phyloP scores from a whole-genome alignment of 2,888 invertebrate genomes.

The Mystacides longicornis region DNA sequence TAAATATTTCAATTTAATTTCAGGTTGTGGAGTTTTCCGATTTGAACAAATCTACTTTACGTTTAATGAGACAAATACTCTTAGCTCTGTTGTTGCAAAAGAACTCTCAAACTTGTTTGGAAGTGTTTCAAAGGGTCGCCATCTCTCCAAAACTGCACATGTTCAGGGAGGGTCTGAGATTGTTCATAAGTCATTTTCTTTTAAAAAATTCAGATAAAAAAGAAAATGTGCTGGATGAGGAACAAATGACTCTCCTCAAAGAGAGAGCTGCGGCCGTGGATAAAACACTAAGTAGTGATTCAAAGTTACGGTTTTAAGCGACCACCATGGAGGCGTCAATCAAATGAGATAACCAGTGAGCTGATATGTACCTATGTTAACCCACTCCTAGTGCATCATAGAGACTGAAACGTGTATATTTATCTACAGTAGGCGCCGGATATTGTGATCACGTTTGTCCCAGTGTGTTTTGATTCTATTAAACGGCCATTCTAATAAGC shows the following conservation, averaged over 20 bases:
- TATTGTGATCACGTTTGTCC: too few relatives aligned
- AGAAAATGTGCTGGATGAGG: conserved; percentile 33
- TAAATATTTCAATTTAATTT: conserved; percentile 48
- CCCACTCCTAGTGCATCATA: too few relatives aligned
- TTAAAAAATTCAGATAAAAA: conserved; percentile 47
- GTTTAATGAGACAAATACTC: conserved; percentile 71
- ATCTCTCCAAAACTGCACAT: conserved; percentile 66
- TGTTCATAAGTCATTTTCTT: conserved; percentile 85
- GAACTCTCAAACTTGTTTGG: conserved; percentile 50
- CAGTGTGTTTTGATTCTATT: too few relatives aligned
- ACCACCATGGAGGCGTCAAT: too few relatives aligned
- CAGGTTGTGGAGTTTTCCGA: conserved; percentile 85
- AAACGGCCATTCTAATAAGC: too few relatives aligned
- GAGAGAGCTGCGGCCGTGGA: conserved; percentile 58
- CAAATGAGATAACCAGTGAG: too few relatives aligned
- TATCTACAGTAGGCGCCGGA: too few relatives aligned
- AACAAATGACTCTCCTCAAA: conserved; percentile 44
- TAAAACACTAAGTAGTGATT: conserved; percentile 52
- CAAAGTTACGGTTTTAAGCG: conserved; percentile 34
- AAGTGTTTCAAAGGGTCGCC: conserved; percentile 67
- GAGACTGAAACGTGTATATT: too few relatives aligned
- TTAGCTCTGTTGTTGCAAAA: conserved; percentile 64
- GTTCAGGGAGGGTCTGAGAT: conserved; percentile 73
- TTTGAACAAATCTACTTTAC: conserved; percentile 69
- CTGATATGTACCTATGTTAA: too few relatives aligned